Conservation (phyloP, 1,140 invertebrate genomes). For the Delia radicum region DNA sequence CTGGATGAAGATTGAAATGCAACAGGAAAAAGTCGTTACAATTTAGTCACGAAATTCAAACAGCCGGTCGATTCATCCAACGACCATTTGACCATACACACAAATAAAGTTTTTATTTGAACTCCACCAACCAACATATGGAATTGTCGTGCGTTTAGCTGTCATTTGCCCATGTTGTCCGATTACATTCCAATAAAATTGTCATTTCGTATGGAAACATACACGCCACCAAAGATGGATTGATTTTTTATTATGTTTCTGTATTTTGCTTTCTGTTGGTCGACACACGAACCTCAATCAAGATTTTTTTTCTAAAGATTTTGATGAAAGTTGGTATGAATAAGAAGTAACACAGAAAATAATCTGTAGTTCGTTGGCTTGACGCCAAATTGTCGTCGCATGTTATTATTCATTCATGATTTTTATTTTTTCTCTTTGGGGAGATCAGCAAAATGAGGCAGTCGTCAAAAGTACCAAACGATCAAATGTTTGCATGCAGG, state of each 20-base stretch:
- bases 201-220: slow-evolving; percentile 8
- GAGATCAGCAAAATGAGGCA: not conserved
- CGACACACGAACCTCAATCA: not conserved
- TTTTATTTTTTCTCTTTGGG: not conserved
- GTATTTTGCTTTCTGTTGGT: not conserved
- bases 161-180: slow-evolving; percentile 20
- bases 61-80: not conserved
- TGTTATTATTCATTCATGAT: slow-evolving; percentile 12
- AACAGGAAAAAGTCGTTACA: slow-evolving; percentile 21
- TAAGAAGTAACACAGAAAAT: not conserved
- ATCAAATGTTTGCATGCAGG: not conserved
- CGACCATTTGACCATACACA: too few relatives aligned
- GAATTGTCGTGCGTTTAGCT: slow-evolving; percentile 19
- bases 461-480: not conserved
- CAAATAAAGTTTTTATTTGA: not conserved
- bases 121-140: not conserved
- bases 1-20: not conserved
- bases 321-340: not conserved
- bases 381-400: slow-evolving; percentile 23
- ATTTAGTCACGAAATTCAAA: slow-evolving; percentile 17
- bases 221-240: slow-evolving; percentile 15
- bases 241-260: not conserved
- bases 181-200: slow-evolving; percentile 24
- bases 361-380: slow-evolving; percentile 3
- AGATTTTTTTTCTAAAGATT: slow-evolving; percentile 5